phyloP scores from a whole-genome alignment of 2,797 vertebrate species.

The Myotis pilosus region DNA sequence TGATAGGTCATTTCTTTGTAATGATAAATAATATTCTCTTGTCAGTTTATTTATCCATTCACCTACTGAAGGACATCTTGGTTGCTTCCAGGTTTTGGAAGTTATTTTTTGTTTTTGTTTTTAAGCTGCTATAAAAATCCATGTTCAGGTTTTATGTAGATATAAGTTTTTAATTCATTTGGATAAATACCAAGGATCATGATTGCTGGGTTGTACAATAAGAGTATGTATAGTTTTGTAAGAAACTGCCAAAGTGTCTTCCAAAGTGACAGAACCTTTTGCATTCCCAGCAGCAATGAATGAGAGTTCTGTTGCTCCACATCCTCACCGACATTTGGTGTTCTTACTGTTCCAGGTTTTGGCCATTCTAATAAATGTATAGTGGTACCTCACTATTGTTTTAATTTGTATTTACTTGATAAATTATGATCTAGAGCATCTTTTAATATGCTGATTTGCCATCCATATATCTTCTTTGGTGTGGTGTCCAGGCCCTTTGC shows the following conservation, averaged over 20 bases:
- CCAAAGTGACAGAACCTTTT: neutral
- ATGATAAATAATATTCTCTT: neutral
- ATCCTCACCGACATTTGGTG: neutral
- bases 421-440: neutral
- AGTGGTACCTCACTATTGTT: neutral
- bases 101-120: neutral
- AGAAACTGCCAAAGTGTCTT: neutral
- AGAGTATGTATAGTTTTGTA: neutral
- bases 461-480: neutral
- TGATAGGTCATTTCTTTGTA: neutral
- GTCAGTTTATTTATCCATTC: neutral
- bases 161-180: neutral
- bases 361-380: neutral
- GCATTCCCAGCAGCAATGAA: neutral
- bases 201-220: neutral
- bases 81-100: neutral
- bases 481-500: neutral
- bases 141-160: neutral
- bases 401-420: neutral
- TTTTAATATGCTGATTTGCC: constrained; percentile 7
- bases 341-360: neutral
- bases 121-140: neutral
- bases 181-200: neutral
- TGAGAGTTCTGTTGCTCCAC: neutral
- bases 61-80: neutral